A percentile compares a stretch with the other conserved stretches of the same genome.
Evolutionary conservation across 2,797 vertebrate species (phyloP).

Genomic region (Scolopax bukidnonensis): DNA sequence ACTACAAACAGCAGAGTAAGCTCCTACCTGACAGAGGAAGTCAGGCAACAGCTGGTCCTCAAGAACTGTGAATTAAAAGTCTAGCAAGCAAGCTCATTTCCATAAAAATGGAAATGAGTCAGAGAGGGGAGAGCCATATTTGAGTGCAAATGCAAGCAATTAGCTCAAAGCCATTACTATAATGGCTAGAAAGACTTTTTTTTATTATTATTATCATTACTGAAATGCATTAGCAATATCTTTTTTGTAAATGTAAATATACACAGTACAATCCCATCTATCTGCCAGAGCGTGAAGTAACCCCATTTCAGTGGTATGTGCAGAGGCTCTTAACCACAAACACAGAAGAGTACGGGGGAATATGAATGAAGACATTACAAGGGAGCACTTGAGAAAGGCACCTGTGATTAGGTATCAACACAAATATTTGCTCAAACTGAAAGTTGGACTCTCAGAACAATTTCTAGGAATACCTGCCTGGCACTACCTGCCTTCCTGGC

Average conservation of each 20-base stretch:
- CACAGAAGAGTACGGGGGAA: neutral
- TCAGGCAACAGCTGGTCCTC: constrained; percentile 41
- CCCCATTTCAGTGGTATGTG: neutral
- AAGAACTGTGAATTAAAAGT: neutral
- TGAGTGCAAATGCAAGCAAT: constrained; percentile 60
- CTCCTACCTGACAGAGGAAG: constrained; percentile 8
- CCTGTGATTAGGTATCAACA: neutral
- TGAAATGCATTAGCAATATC: constrained; percentile 48
- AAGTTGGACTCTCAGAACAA: neutral
- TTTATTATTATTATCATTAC: constrained; percentile 23
- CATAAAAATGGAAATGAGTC: constrained; percentile 66
- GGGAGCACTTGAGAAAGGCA: neutral
- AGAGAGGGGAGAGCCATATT: constrained; percentile 24
- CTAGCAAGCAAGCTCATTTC: constrained; percentile 52
- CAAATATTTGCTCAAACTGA: neutral
- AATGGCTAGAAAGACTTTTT: constrained; percentile 41
- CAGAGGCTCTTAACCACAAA: neutral
- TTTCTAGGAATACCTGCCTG: neutral
- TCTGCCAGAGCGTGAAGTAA: constrained; percentile 13
- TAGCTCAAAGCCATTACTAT: constrained; percentile 64
- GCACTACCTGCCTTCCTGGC: neutral
- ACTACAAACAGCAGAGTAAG: neutral
- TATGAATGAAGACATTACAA: neutral
- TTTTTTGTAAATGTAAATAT: constrained; percentile 60
- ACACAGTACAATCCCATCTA: constrained; percentile 22